Evolutionary conservation across 1,140 invertebrate species (phyloP).

Genomic region (Lepeophtheirus salmonis): DNA sequence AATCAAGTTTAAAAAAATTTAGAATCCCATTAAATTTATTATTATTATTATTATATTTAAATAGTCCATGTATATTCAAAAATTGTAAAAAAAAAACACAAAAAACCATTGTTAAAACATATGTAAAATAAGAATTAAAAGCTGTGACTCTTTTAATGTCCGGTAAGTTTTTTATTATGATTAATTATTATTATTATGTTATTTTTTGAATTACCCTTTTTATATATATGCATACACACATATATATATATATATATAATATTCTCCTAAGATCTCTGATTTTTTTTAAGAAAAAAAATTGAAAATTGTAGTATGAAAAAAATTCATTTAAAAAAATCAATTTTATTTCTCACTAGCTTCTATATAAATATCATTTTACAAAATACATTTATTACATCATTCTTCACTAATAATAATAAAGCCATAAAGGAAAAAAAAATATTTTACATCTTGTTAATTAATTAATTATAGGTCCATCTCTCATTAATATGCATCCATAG

Average conservation of each 20-base stretch:
- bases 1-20: no score
- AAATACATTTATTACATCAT: neutral
- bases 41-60: no score
- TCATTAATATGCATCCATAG: no score
- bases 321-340: neutral
- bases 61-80: no score
- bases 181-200: slow-evolving; percentile 11
- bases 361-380: neutral
- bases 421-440: no score
- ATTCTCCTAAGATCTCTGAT: slow-evolving; percentile 6
- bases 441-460: no score
- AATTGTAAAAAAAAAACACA: no score
- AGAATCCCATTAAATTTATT: no score
- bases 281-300: slow-evolving; percentile 4
- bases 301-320: neutral
- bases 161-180: slow-evolving; percentile 15
- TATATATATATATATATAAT: slow-evolving; percentile 19
- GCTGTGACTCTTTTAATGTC: slow-evolving; percentile 1
- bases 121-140: no score
- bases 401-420: no score
- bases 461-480: no score
- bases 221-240: slow-evolving; percentile 18
- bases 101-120: no score
- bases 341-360: neutral
- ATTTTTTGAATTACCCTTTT: neutral